These are phyloP conservation scores for Alviniconcha marisindica DNA, from an alignment of 1,140 invertebrate species.

Conservation along the genomic window DNA sequence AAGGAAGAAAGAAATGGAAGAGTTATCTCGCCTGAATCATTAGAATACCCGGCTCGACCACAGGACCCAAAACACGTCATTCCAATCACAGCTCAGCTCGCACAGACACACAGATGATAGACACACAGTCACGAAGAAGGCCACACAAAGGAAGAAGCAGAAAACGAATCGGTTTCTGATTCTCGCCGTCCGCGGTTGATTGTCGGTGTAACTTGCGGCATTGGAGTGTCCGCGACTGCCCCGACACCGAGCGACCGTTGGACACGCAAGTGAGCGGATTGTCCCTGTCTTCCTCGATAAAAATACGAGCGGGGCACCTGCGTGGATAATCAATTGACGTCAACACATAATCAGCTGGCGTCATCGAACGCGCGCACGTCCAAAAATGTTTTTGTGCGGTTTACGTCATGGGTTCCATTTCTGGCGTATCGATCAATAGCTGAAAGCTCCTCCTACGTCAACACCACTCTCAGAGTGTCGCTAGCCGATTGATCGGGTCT, in stretches of 20 bases:
- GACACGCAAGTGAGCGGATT: constrained; percentile 32
- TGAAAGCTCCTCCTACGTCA: constrained; percentile 9
- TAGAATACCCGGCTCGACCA: neutral
- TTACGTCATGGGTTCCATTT: constrained; percentile 12
- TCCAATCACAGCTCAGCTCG: neutral
- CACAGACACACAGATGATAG: neutral
- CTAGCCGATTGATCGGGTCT: constrained; percentile 16
- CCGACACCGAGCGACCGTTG: neutral
- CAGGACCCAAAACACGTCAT: neutral
- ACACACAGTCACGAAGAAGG: neutral
- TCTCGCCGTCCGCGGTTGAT: neutral
- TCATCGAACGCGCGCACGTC: constrained; percentile 7
- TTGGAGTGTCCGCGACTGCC: neutral
- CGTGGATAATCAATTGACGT: constrained; percentile 29
- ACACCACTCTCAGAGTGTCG: neutral
- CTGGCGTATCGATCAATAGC: neutral
- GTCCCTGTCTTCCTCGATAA: constrained; percentile 25
- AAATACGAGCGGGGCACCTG: constrained; percentile 15
- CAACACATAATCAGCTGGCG: constrained; percentile 35
- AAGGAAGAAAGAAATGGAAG: neutral
- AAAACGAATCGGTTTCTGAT: neutral
- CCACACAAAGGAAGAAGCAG: neutral
- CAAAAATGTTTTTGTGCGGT: neutral
- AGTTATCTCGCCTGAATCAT: neutral
- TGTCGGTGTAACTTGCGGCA: neutral